A percentile compares a stretch with the other conserved stretches of the same genome.
phyloP scores from a whole-genome alignment of 2,888 invertebrate species.

The Pyrocoelia pectoralis region DNA sequence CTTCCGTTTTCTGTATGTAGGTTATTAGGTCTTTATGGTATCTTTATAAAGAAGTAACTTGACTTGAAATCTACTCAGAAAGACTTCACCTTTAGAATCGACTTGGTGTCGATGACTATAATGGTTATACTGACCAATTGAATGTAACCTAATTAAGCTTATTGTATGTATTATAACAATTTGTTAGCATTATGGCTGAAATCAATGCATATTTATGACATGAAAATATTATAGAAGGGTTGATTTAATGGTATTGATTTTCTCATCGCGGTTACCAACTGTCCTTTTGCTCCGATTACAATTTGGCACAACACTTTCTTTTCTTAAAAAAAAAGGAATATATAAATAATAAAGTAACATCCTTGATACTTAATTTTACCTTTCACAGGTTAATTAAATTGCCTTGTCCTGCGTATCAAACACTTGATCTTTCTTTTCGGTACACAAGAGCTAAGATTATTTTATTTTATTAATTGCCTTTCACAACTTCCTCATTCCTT shows the following conservation, averaged over 20 bases:
- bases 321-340: constrained; percentile 34
- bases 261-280: neutral
- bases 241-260: constrained; percentile 1
- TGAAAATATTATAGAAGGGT: neutral
- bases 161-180: too few species aligned
- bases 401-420: constrained; percentile 5
- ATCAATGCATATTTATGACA: too few species aligned
- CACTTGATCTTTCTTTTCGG: constrained; percentile 22
- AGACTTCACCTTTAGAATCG: constrained; percentile 17
- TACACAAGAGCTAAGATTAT: constrained; percentile 38
- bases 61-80: constrained; percentile 20
- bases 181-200: too few species aligned
- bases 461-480: constrained; percentile 40
- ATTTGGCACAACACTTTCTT: constrained; percentile 54
- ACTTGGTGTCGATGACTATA: neutral
- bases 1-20: constrained; percentile 45
- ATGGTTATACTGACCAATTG: neutral
- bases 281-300: constrained; percentile 50
- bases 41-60: constrained; percentile 52
- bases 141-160: neutral
- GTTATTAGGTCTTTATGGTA: constrained; percentile 52
- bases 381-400: constrained; percentile 7
- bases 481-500: constrained; percentile 51
- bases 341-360: neutral
- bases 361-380: constrained; percentile 12